Conservation (phyloP, 1,140 invertebrate genomes). For the Coptotermes formosanus region DNA sequence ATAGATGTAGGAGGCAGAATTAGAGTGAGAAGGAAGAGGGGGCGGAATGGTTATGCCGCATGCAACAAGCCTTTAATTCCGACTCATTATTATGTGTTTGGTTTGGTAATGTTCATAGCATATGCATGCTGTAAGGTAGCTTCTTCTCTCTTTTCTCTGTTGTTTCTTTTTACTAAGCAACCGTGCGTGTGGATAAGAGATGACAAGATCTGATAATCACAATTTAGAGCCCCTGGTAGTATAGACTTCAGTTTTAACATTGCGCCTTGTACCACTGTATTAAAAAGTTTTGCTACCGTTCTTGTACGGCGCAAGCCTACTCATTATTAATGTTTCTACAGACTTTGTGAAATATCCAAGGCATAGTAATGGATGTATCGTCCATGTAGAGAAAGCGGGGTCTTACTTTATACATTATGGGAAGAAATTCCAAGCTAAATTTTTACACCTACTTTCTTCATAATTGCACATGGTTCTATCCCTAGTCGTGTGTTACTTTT, state of each 20-base stretch:
- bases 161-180: background rate
- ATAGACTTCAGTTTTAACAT: background rate
- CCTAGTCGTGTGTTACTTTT: no score
- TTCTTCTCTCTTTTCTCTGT: background rate
- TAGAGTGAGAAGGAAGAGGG: background rate
- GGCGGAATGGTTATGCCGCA: background rate
- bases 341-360: background rate
- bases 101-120: background rate
- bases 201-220: background rate
- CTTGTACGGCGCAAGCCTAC: background rate
- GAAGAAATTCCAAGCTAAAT: no score
- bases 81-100: constrained; percentile 19
- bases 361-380: background rate
- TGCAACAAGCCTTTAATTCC: constrained; percentile 13
- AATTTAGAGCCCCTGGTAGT: background rate
- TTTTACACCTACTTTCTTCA: no score
- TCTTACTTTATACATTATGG: no score
- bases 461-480: no score
- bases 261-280: background rate
- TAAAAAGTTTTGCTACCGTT: background rate
- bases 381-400: no score
- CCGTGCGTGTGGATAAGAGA: constrained; percentile 12
- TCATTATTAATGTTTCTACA: background rate
- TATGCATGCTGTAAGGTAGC: background rate
- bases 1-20: background rate